Base-by-base conservation (phyloP, 1,140 invertebrate species). In the Aleiodes sp. region DNA sequence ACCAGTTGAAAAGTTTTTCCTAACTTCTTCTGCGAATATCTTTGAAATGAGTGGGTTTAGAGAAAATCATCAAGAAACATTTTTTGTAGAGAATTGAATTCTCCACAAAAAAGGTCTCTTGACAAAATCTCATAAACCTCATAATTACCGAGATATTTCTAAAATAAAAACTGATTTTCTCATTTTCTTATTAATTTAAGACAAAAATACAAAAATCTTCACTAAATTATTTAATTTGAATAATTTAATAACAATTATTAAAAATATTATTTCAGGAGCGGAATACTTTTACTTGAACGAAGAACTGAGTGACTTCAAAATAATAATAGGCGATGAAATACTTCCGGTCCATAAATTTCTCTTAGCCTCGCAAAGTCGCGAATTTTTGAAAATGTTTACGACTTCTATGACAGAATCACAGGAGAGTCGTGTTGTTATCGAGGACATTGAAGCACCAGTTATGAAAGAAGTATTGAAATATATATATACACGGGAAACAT, bases 221-320 rank as follows among this genome's bases (percentile, higher is more conserved):
- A 35, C 10, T 35, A 6, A 6, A 4, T 10, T 35, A 35, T 35
- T 35, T 35, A 6, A 4, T 35, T 10, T 35, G 4, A 35, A 35
- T 6, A 10, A 4, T 35, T 35, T 10, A 4, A 35, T 35, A 35
- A 35, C 4, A 6, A 6, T 4, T 10, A 35, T 35, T 10, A 4
- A 6, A 35, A 35, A 35, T 35, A 10, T 52, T 6, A 52, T 9
- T 24, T 4, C 46, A 52, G 46, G 46, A 1, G 21, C 16, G 10
- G 46, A 52, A 2, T 52, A 52, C 26, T 52, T 52, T 12, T 52
- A 24, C 28, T 4, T 63, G 33, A 63, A 63, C 31, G 31, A 33
- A 21, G 60, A 63, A 39, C 35, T 63, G 1, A 63, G 60, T 63
- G 60, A 63, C 19, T 63, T 63, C 35, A 37, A 37, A 8, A 39